Base-by-base conservation (phyloP, 2,113 vertebrate genomes). In the Chitala chitala region DNA sequence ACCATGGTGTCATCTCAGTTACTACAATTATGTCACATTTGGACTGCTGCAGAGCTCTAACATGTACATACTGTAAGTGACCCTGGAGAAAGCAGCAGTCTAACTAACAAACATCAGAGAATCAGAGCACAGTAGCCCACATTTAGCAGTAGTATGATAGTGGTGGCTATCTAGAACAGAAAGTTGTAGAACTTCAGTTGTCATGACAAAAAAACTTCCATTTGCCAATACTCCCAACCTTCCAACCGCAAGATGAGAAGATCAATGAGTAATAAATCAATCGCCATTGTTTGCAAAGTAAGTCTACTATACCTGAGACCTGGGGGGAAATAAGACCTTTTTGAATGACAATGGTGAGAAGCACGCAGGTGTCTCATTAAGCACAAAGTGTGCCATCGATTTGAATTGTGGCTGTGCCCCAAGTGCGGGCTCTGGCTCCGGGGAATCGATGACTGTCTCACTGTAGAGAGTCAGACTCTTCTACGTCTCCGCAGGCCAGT, bases 351-450 rank as follows among this genome's bases (percentile, higher is more conserved):
- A 83, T 79, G 83, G 80, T 79, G 78, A 82, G 80, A 78, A 74
- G 42, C 84, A 83, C 78, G 76, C 82, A 86, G 84, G 88, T 81
- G 86, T 85, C 87, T 90, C 85, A 87, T 90, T 89, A 89, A 84
- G 87, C 51, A 63, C 81, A 82, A 86, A 85, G 89, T 83, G 82
- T 83, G 55, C 75, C 86, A 90, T 90, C 79, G 87, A 89, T 87
- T 86, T 66, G 65, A 79, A 74, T 68, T 72, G 36, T 36, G 38
- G 63, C 77, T 75, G 20, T 59, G 24, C 22, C 61, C 75, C 73
- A 78, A 81, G 79, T 80, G 76, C 80, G 59, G 78, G 79, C 82
- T 79, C 75, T 72, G 53, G 71, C 75, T 79, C 77, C 78, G 33
- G 61, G 26, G n/a, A 81, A 89, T 90, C 89, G 71, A 90, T 90